phyloP scores from a whole-genome alignment of 1,140 invertebrate species.

The Bombus sylvicola region DNA sequence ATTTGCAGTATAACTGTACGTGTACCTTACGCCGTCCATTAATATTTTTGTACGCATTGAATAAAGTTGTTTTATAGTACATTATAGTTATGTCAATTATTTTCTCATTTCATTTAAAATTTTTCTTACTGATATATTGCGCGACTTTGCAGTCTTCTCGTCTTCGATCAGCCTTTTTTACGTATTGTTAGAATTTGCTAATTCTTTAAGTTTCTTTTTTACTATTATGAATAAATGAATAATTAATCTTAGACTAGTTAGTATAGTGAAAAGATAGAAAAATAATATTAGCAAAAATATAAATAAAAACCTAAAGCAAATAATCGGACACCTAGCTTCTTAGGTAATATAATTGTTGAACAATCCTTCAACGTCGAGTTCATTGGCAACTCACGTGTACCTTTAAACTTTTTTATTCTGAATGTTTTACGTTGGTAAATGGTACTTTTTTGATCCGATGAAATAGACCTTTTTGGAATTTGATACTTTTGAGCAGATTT shows the following conservation, averaged over 20 bases:
- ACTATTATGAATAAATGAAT: slow-evolving; percentile 19
- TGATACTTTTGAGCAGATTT: neutral
- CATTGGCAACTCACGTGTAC: neutral
- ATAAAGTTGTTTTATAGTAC: slow-evolving; percentile 48
- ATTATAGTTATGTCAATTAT: neutral
- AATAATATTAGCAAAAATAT: neutral
- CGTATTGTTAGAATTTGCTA: neutral
- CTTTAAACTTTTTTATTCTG: neutral
- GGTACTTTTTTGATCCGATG: neutral
- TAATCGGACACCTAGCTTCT: slow-evolving; percentile 8
- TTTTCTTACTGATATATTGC: neutral
- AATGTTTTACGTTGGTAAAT: neutral
- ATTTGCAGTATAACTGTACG: slow-evolving; percentile 22
- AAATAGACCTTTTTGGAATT: no score
- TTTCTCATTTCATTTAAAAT: neutral
- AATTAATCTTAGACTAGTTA: neutral
- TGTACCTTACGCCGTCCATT: slow-evolving; percentile 51
- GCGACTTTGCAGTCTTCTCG: neutral
- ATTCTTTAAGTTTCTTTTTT: slow-evolving; percentile 7
- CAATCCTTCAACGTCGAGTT: neutral
- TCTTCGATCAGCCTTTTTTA: neutral
- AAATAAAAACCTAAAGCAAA: slow-evolving; percentile 12
- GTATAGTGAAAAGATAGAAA: neutral
- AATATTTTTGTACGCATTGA: slow-evolving; percentile 51
- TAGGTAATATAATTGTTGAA: neutral